These are phyloP conservation scores for Ophioderma brevispina DNA, from an alignment of 35 echinoderm and acorn worm species.

Conservation along the genomic window DNA sequence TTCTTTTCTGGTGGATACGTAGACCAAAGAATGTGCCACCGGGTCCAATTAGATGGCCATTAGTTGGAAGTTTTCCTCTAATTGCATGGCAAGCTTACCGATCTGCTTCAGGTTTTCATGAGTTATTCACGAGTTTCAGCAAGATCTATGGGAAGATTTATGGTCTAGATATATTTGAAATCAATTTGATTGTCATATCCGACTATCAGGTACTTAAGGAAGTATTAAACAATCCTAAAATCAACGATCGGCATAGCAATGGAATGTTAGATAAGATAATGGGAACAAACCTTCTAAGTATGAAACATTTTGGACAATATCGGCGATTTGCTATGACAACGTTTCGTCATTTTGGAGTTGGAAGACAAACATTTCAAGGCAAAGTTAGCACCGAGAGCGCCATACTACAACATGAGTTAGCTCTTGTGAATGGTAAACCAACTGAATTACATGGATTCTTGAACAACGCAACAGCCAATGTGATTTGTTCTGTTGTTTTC, in stretches of 20 bases:
- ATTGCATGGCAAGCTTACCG: too few relatives aligned
- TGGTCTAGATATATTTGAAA: background rate
- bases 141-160: too few relatives aligned
- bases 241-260: background rate
- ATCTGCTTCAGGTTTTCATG: too few relatives aligned
- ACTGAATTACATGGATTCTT: constrained; percentile 28
- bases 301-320: background rate
- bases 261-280: background rate
- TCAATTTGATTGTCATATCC: background rate
- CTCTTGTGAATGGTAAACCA: background rate
- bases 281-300: background rate
- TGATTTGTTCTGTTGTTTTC: constrained; percentile 38
- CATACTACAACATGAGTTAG: constrained; percentile 8
- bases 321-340: constrained; percentile 59
- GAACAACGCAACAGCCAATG: constrained; percentile 30
- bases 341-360: constrained; percentile 81
- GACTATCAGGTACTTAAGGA: background rate
- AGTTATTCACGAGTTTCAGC: too few relatives aligned
- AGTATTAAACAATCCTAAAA: background rate
- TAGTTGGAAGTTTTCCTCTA: too few relatives aligned
- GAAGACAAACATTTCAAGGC: constrained; percentile 77
- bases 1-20: too few relatives aligned
- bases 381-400: constrained; percentile 57
- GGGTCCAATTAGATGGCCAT: too few relatives aligned
- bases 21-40: too few relatives aligned